Evolutionary conservation across 2,888 invertebrate species (phyloP), one percentile per base, ranked within the genome.

Genomic region (Hermaeophaga mercurialis): DNA sequence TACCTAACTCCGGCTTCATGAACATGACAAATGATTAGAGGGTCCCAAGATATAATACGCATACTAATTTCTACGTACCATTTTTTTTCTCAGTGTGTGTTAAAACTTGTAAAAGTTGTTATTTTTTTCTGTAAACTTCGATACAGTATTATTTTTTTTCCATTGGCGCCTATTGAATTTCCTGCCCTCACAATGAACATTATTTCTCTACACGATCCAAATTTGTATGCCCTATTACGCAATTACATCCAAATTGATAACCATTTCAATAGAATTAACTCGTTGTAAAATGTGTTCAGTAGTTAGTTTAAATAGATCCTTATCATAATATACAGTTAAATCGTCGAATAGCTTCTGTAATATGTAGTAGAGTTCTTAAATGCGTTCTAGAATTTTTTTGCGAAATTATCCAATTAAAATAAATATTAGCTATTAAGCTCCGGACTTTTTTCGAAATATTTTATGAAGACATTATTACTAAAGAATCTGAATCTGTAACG

Each of bases 401-500:
- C 31, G 17, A 44, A 41, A 52, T 47, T 47, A 38, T 46, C 56
- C 56, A 56, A 56, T 56, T 56, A 57, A 43, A 48, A 44, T 46
- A 39, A 53, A 57, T 52, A 47, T 39, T 47, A 39, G 43, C 47
- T 46, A 28, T 43, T 47, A 36, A 31, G 34, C 24, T n/a, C n/a
- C 34, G 38, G 43, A 36, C 12, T 34, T 33, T 24, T 15, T 53
- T 43, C 18, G 34, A 28, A 45, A 26, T 36, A 26, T 38, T 19
- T 36, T 47, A 57, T 57, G 38, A 57, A 57, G 57, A 53, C 53
- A 57, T 57, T 53, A 57, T 53, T 57, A 52, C 24, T 39, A 43
- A 43, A 36, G 53, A 41, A 57, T 57, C 24, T 22, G 53, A 41
- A 57, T 57, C 24, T 22, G 38, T 31, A 53, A 57, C 53, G 57